phyloP scores from a whole-genome alignment of 2,888 invertebrate genomes.

The Drosophila ezoana region DNA sequence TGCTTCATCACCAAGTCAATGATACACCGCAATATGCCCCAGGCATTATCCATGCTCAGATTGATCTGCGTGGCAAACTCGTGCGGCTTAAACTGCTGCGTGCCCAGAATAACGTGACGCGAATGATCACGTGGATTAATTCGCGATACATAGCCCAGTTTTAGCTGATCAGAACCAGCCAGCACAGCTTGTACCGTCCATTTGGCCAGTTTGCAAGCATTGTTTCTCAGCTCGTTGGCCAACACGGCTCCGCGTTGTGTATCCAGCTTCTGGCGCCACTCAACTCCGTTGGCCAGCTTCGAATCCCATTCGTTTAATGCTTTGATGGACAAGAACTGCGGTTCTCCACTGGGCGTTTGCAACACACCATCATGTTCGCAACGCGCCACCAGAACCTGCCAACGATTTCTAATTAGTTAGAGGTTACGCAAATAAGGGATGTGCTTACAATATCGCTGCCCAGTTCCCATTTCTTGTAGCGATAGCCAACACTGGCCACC shows the following conservation, averaged over 20 bases:
- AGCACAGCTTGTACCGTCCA: constrained; percentile 98
- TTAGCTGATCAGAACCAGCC: constrained; percentile 98
- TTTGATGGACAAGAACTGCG: constrained; percentile 97
- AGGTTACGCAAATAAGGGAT: neutral
- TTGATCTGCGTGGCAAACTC: constrained; percentile 99
- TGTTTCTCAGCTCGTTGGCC: constrained; percentile 99
- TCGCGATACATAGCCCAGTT: constrained; percentile 99
- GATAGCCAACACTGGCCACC: constrained; percentile 97
- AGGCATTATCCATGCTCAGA: constrained; percentile 99
- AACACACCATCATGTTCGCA: constrained; percentile 99
- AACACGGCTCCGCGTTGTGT: constrained; percentile 99
- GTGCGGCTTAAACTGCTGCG: constrained; percentile 98
- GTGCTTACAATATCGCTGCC: constrained; percentile 94
- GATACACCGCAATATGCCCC: constrained; percentile 99
- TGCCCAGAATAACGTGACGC: constrained; percentile 98
- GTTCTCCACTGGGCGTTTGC: constrained; percentile 94
- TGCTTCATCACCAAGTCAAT: constrained; percentile 99
- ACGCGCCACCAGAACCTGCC: constrained; percentile 92
- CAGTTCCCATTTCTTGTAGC: constrained; percentile 98
- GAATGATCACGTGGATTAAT: constrained; percentile 96
- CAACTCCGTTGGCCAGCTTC: constrained; percentile 97
- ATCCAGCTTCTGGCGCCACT: constrained; percentile 99
- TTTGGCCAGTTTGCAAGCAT: constrained; percentile 99
- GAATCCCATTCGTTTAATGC: constrained; percentile 99
- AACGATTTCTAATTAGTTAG: neutral